Evolutionary conservation across 2,797 vertebrate species (phyloP).

Genomic region (Myotis myotis): DNA sequence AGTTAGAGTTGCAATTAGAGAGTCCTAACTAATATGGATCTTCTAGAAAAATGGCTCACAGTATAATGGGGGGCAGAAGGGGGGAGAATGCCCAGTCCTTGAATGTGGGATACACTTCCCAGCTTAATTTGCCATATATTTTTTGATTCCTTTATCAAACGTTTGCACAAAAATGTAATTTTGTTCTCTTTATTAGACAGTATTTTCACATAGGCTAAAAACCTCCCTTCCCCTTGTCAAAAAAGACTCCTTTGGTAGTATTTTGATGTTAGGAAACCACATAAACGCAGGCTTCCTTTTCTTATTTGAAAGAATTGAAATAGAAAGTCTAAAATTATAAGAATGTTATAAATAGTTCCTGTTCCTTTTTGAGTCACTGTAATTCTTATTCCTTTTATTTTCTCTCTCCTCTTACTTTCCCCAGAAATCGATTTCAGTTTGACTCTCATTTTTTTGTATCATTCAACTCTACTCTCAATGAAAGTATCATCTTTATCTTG

Average conservation of each 20-base stretch:
- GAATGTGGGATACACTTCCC: not conserved
- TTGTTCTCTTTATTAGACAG: not conserved
- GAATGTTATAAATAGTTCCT: not conserved
- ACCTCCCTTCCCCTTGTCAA: not conserved
- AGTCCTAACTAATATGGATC: not conserved
- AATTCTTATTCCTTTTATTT: not conserved
- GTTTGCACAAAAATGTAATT: not conserved
- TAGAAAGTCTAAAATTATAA: not conserved
- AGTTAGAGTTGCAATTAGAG: not conserved
- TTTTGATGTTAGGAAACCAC: not conserved
- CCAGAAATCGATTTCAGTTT: not conserved
- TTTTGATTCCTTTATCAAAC: not conserved
- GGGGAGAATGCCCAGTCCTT: not conserved
- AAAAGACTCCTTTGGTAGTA: not conserved
- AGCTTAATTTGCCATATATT: not conserved
- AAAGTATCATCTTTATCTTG: not conserved
- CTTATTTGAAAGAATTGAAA: not conserved
- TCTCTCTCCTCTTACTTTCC: too few relatives aligned
- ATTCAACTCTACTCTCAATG: constrained; percentile 25
- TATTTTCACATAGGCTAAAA: not conserved
- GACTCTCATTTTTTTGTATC: not conserved
- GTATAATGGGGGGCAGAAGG: not conserved
- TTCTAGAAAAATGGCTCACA: not conserved
- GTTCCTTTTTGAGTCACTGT: not conserved
- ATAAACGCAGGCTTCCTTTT: not conserved